Percentiles rank a stretch among this genome's conserved stretches.
Evolutionary conservation across 2,113 vertebrate species (phyloP).

Genomic region (Empidonax alnorum): DNA sequence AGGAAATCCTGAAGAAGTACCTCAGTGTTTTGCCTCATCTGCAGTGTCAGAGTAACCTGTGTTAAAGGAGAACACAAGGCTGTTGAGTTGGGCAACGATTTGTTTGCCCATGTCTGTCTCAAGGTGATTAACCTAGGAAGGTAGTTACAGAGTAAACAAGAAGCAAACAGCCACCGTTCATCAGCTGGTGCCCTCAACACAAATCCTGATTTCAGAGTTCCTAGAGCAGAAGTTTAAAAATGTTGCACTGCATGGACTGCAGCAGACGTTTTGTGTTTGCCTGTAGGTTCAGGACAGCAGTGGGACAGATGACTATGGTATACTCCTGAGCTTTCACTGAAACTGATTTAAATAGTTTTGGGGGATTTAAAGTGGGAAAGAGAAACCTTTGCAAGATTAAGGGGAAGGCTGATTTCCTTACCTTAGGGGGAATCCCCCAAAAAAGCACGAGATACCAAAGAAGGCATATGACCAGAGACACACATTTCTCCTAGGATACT

Average conservation of each 20-base stretch:
- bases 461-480: background rate
- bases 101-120: slow-evolving; percentile 30
- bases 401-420: background rate
- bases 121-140: slow-evolving; percentile 37
- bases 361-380: background rate
- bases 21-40: background rate
- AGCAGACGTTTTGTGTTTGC: background rate
- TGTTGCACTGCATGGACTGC: background rate
- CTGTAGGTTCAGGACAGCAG: background rate
- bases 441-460: accelerated
- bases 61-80: background rate
- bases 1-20: background rate
- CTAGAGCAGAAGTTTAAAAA: slow-evolving; percentile 33
- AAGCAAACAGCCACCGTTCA: slow-evolving; percentile 45
- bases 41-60: background rate
- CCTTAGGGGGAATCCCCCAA: background rate
- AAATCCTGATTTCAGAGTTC: slow-evolving; percentile 50
- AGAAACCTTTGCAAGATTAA: background rate
- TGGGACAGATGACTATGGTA: background rate
- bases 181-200: slow-evolving; percentile 18
- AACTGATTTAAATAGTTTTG: background rate
- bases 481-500: background rate
- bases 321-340: background rate
- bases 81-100: slow-evolving; percentile 15
- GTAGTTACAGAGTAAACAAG: slow-evolving; percentile 28